A percentile compares a stretch with the other conserved stretches of the same genome.
Evolutionary conservation across 2,113 vertebrate genomes (phyloP).

Genomic region (Jaculus jaculus): DNA sequence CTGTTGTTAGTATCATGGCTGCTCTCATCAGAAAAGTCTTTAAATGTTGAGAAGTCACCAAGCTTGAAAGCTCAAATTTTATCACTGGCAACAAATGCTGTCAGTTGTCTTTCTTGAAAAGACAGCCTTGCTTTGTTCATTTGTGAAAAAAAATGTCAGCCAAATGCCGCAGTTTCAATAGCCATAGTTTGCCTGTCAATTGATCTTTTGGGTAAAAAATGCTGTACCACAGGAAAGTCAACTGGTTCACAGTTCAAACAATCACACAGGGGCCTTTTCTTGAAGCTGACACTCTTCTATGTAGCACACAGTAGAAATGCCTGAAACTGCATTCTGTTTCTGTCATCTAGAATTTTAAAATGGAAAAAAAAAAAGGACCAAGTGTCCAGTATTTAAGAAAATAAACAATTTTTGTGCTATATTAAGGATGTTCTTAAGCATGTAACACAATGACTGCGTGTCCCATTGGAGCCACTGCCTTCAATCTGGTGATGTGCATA

Average conservation of each 20-base stretch:
- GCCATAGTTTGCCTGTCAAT: neutral
- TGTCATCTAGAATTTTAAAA: neutral
- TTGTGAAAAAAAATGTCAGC: neutral
- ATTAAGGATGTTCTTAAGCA: neutral
- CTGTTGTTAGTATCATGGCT: neutral
- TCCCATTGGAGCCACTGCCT: neutral
- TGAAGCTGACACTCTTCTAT: neutral
- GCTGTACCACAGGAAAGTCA: neutral
- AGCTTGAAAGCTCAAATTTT: neutral
- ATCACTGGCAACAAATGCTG: neutral
- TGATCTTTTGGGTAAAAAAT: slow-evolving; percentile 31
- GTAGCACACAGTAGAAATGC: neutral
- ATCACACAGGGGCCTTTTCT: neutral
- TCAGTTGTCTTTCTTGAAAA: slow-evolving; percentile 6
- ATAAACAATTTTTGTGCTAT: neutral
- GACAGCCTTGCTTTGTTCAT: neutral
- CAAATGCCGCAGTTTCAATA: neutral
- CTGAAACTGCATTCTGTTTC: neutral
- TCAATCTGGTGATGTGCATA: neutral
- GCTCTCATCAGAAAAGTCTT: slow-evolving; percentile 8
- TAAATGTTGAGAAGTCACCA: neutral
- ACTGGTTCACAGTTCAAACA: neutral
- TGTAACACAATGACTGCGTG: neutral
- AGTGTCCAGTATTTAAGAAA: neutral
- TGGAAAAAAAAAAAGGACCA: neutral